These are phyloP conservation scores for Nothobranchius furzeri DNA, from an alignment of 2,113 vertebrate genomes.

Conservation along the genomic window DNA sequence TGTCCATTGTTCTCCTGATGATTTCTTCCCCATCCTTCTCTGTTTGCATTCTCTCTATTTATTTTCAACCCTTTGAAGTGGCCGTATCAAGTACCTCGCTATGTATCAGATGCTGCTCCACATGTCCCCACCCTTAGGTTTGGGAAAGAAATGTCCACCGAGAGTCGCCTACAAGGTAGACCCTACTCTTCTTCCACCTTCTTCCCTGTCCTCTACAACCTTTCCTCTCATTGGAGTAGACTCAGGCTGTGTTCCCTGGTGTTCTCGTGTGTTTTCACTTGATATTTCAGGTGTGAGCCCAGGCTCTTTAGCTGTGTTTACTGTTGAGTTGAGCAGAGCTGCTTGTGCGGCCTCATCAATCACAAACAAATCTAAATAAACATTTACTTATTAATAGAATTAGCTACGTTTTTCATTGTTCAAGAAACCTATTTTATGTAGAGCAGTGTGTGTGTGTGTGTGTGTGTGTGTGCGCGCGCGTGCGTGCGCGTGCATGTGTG, in stretches of 20 bases:
- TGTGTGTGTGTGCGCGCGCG: no score
- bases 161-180: conserved; percentile 99
- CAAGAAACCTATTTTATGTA: no score
- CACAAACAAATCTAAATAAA: background rate
- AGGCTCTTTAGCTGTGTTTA: conserved; percentile 6
- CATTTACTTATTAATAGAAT: no score
- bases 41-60: conserved; percentile 62
- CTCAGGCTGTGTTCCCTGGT: conserved; percentile 73
- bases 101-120: conserved; percentile 99
- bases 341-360: conserved; percentile 7
- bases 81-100: conserved; percentile 98
- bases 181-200: conserved; percentile 58
- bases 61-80: conserved; percentile 82
- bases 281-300: conserved; percentile 57
- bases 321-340: conserved; percentile 28
- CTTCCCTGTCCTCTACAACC: conserved; percentile 43
- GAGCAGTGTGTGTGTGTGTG: no score
- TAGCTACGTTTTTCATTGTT: no score
- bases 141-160: conserved; percentile 99
- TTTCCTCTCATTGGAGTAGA: conserved; percentile 66
- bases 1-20: conserved; percentile 69
- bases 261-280: conserved; percentile 58
- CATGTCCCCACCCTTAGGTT: conserved; percentile 99
- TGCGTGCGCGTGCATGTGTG: no score
- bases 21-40: conserved; percentile 67